A percentile compares a stretch with the other conserved stretches of the same genome.
Evolutionary conservation across 1,140 invertebrate genomes (phyloP).

Genomic region (Philopotamus ludificatus): DNA sequence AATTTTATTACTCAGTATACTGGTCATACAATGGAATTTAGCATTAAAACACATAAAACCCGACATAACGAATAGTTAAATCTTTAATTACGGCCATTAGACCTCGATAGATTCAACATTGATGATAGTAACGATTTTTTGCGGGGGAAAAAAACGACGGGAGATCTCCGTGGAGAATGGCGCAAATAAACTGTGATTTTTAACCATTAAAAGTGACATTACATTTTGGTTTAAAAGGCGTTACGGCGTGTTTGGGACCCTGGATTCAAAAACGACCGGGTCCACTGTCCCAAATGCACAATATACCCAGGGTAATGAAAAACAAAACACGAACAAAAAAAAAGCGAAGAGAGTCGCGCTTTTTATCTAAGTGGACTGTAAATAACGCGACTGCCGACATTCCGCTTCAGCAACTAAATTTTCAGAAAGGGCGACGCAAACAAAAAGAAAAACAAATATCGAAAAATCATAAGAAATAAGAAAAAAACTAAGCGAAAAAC

Average conservation of each 20-base stretch:
- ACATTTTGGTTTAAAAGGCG: constrained; percentile 19
- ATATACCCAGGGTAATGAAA: constrained; percentile 15
- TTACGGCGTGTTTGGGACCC: constrained; percentile 9
- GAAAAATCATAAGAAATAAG: neutral
- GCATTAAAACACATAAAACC: too few relatives aligned
- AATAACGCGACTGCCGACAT: constrained; percentile 22
- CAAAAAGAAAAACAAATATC: constrained; percentile 4
- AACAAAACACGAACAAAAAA: constrained; percentile 19
- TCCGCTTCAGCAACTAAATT: neutral
- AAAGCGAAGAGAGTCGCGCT: constrained; percentile 22
- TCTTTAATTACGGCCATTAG: too few relatives aligned
- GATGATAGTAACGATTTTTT: too few relatives aligned
- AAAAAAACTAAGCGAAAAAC: too few relatives aligned
- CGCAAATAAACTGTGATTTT: constrained; percentile 25
- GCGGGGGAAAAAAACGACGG: too few relatives aligned
- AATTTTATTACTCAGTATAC: too few relatives aligned
- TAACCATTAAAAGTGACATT: constrained; percentile 24
- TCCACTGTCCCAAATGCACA: constrained; percentile 18
- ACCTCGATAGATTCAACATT: too few relatives aligned
- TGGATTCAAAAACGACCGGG: too few relatives aligned
- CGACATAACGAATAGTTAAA: too few relatives aligned
- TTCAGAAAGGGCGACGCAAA: neutral
- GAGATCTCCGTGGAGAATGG: constrained; percentile 9
- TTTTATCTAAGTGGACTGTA: constrained; percentile 29
- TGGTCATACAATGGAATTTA: too few relatives aligned